A percentile compares a stretch with the other conserved stretches of the same genome.
phyloP scores from a whole-genome alignment of 92 coral and sea anemone species.

The Phymanthus crucifer region DNA sequence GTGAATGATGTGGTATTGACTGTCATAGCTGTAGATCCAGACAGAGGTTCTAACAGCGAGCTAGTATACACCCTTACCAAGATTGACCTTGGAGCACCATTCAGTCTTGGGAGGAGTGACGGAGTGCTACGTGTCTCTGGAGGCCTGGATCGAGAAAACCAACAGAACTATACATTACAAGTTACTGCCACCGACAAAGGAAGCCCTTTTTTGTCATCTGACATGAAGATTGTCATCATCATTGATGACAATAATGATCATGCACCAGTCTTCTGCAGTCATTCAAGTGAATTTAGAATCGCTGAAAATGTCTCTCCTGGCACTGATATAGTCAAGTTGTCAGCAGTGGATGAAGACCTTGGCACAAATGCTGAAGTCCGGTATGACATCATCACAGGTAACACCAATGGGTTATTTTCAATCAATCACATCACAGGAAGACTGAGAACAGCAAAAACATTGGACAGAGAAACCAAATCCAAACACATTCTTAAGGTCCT shows the following conservation, averaged over 20 bases:
- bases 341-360: constrained; percentile 76
- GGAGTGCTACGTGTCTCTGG: constrained; percentile 79
- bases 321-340: constrained; percentile 50
- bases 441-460: constrained; percentile 51
- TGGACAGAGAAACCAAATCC: constrained; percentile 74
- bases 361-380: constrained; percentile 85
- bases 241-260: constrained; percentile 93
- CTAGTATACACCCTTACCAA: constrained; percentile 60
- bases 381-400: constrained; percentile 69
- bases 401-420: constrained; percentile 63
- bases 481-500: constrained; percentile 63
- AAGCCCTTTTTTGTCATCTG: constrained; percentile 52
- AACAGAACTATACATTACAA: constrained; percentile 57
- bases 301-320: constrained; percentile 77
- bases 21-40: constrained; percentile 75
- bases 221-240: constrained; percentile 61
- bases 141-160: constrained; percentile 75
- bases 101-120: constrained; percentile 53
- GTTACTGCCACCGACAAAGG: constrained; percentile 94
- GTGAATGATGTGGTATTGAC: constrained; percentile 68
- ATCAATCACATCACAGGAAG: constrained; percentile 69
- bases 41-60: constrained; percentile 77
- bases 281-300: constrained; percentile 47
- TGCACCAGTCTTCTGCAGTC: constrained; percentile 66
- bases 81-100: constrained; percentile 73